Evolutionary conservation across 2,113 vertebrate species (phyloP), one percentile per base, ranked within the genome.

Genomic region (Dicrurus megarhynchus): DNA sequence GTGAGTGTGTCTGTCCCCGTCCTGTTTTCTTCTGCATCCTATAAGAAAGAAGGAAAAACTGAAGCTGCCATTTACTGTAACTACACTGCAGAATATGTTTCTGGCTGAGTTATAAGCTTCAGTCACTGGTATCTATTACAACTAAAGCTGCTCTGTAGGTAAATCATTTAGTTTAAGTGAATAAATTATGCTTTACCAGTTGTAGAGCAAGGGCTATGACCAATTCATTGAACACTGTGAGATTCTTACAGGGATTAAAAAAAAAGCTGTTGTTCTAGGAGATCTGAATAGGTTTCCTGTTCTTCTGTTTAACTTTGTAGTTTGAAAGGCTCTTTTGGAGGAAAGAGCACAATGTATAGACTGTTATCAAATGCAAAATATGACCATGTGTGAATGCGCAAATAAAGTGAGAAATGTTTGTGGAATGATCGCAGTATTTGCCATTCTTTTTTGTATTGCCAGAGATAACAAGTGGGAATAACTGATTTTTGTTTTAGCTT

Each of bases 361-460:
- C 90, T 96, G 95, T 93, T 97, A 96, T 92, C 89, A 94, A 71
- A 84, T 57, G 83, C 90, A 90, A 93, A 95, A 81, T 70, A 78
- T 47, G 91, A 39, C 82, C 79, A 63, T 56, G 85, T 93, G 83
- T 90, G 83, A 95, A 94, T 56, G 83, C 1, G 7, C 73, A 94
- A 94, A 90, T 93, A 95, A 93, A 95, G 96, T 93, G 91, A 92
- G 92, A 96, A 94, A 92, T 71, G 85, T 80, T 88, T 86, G 75
- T 74, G 92, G 92, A 83, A 67, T 92, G 68, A 61, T 84, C 5
- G 6, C 68, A 89, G 60, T 53, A 84, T 88, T 92, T 97, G 64
- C 85, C 37, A 37, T 74, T 75, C 82, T 96, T 95, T 93, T 83
- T 94, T 93, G 82, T 86, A n/a, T 47, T 95, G 95, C 95, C 96